Conservation (phyloP, 2,888 invertebrate species). For the Caenorhabditis wallacei region DNA sequence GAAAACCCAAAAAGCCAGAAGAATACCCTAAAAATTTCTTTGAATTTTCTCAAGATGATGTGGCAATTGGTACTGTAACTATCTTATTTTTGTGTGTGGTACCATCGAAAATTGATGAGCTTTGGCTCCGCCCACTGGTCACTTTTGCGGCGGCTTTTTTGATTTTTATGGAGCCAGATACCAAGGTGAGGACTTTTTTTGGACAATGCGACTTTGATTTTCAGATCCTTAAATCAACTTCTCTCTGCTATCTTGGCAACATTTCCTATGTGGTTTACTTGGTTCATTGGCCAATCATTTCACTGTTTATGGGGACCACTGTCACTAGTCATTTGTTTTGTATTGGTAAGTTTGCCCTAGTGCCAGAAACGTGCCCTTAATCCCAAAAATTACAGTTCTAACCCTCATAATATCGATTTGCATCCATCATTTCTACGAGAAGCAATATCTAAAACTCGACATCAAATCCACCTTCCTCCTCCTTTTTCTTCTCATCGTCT, state of each 20-base stretch:
- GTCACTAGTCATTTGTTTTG: constrained; percentile 1
- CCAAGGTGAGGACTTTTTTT: constrained; percentile 5
- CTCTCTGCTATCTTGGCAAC: constrained; percentile 17
- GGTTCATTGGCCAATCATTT: constrained; percentile 55
- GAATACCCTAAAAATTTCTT: constrained; percentile 1
- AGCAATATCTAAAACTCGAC: constrained; percentile 21
- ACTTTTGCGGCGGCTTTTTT: constrained; percentile 37
- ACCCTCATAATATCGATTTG: constrained; percentile 27
- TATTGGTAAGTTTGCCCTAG: constrained; percentile 5
- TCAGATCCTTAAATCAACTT: constrained; percentile 13
- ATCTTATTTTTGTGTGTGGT: constrained; percentile 35
- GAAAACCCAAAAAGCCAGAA: constrained; percentile 20
- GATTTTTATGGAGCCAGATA: constrained; percentile 37
- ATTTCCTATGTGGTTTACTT: constrained; percentile 44
- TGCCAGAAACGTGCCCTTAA: no score
- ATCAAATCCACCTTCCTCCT: neutral
- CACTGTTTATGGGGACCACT: constrained; percentile 2
- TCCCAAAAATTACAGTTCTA: constrained; percentile 1
- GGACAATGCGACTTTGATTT: neutral
- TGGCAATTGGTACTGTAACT: constrained; percentile 16
- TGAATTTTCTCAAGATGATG: constrained; percentile 7
- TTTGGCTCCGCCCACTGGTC: constrained; percentile 34
- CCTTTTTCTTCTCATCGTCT: constrained; percentile 7
- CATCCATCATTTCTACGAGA: constrained; percentile 36
- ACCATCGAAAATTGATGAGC: constrained; percentile 36